Base-by-base conservation (phyloP, 2,797 vertebrate species). In the Odontamblyopus rebecca region DNA sequence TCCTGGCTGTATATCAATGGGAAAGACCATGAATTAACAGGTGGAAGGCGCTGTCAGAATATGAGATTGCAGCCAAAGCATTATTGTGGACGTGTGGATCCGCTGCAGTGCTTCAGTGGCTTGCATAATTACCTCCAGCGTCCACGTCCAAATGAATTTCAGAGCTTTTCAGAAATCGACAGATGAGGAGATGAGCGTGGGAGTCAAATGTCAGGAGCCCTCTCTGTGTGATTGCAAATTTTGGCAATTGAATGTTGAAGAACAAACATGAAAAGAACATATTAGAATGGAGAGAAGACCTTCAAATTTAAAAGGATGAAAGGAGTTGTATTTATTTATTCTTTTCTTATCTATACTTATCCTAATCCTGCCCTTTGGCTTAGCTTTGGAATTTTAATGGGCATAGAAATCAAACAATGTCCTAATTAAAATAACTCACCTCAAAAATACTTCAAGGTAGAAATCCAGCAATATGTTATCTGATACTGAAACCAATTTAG, bases 41-140 rank as follows among this genome's bases (percentile, higher is more conserved):
- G 83, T 86, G 84, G 85, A 88, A 89, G 76, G 82, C 82, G 83
- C 80, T 51, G 77, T 89, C 88, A 86, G 84, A 89, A 87, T 87
- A 87, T 80, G 27, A 80, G 85, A 86, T 85, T 87, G 80, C 86
- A 81, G 88, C 83, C 86, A 79, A 85, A 83, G 86, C 85, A 85
- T 86, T 85, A 74, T 83, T 85, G 86, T 86, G 84, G 88, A 73
- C 89, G 86, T 90, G 86, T 74, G 78, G 78, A 84, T 77, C 73
- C 84, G 86, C 85, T 84, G 87, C 84, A 88, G 77, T 87, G 85
- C 86, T 83, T 84, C 83, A 82, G 77, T 85, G 83, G 76, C 73
- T 75, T 85, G 79, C 75, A 80, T 89, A 85, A 87, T 89, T 88
- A 88, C 83, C 80, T 79, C 82, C 38, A 77, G 13, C 57, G 6